Percentiles rank a stretch among this genome's conserved stretches.
Evolutionary conservation across 2,113 vertebrate species (phyloP).

Genomic region (Silurus asotus): DNA sequence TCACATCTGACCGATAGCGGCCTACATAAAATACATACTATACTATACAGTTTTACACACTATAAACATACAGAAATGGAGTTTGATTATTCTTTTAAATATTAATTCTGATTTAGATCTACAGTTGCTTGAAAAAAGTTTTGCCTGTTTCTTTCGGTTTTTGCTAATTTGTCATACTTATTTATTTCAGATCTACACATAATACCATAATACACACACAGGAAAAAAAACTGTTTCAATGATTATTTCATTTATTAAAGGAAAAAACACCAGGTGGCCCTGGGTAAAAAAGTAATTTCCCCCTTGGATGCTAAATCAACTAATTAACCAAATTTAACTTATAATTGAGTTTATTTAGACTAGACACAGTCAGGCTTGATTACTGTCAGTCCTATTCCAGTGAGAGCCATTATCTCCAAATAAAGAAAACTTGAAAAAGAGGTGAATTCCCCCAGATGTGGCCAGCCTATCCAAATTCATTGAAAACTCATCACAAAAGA

Average conservation of each 20-base stretch:
- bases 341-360: neutral
- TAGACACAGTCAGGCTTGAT: neutral
- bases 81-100: neutral
- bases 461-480: no score
- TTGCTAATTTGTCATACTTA: no score
- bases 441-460: neutral
- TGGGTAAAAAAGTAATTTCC: neutral
- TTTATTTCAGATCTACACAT: no score
- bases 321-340: neutral
- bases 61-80: neutral
- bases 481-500: neutral
- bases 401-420: neutral
- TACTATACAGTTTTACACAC: no score
- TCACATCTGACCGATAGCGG: neutral
- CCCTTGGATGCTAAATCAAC: neutral
- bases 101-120: neutral
- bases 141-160: no score
- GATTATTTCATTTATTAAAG: neutral
- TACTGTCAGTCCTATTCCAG: neutral
- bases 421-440: neutral
- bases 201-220: neutral
- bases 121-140: no score
- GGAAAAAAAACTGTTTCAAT: neutral
- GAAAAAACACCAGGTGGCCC: neutral
- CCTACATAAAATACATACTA: neutral